Conservation (phyloP, 2,113 vertebrate genomes). For the Penelope pileata region DNA sequence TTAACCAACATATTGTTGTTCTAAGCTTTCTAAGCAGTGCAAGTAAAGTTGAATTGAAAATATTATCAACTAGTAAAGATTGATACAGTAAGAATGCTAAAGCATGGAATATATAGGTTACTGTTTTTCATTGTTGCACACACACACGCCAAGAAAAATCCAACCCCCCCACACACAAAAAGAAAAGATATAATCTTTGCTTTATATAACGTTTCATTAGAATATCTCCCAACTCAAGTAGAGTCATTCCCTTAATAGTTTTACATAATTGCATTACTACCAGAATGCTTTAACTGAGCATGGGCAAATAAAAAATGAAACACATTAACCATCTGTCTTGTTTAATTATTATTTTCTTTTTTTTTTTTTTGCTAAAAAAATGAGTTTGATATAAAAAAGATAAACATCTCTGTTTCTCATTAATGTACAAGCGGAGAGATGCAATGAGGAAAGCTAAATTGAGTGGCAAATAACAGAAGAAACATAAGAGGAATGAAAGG, state of each 20-base stretch:
- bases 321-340: not conserved
- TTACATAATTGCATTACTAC: not conserved
- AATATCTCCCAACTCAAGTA: not conserved
- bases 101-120: not conserved
- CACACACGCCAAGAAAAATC: not conserved
- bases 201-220: not conserved
- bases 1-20: not conserved
- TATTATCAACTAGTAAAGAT: not conserved
- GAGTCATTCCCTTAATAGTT: not conserved
- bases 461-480: not conserved
- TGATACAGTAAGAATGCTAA: not conserved
- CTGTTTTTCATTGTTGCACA: not conserved
- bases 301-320: not conserved
- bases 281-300: not conserved
- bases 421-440: not conserved
- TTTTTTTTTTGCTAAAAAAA: not conserved
- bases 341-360: not conserved
- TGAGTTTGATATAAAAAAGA: accelerated
- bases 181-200: not conserved
- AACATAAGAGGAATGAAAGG: not conserved
- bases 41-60: not conserved
- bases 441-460: not conserved
- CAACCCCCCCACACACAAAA: not conserved
- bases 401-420: not conserved
- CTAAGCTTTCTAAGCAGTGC: not conserved